phyloP scores from a whole-genome alignment of 2,113 vertebrate genomes.

The pig (Sus scrofa) region DNA sequence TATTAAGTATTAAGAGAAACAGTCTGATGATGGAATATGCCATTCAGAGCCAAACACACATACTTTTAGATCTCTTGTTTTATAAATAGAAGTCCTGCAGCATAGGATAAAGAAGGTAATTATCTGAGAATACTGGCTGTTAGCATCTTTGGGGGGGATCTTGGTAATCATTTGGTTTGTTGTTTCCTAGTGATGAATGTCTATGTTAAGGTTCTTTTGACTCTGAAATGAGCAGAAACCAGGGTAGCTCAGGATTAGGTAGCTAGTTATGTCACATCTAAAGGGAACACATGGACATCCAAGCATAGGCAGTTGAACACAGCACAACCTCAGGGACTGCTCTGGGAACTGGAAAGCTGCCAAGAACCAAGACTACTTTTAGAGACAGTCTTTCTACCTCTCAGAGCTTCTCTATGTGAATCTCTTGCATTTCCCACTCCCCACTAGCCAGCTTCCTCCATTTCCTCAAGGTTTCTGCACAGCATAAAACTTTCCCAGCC shows the following conservation, averaged over 20 bases:
- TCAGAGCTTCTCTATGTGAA: not conserved
- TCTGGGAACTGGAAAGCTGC: constrained; percentile 26
- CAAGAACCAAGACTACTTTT: not conserved
- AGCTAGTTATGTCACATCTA: not conserved
- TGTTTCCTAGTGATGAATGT: constrained; percentile 22
- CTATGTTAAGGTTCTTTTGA: constrained; percentile 14
- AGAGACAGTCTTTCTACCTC: not conserved
- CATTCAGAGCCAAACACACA: not conserved
- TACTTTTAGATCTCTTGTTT: constrained; percentile 9
- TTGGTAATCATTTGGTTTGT: constrained; percentile 37
- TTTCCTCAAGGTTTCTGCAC: not conserved
- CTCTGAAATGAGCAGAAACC: not conserved
- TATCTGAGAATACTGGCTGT: not conserved
- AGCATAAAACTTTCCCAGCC: not conserved
- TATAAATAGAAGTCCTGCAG: not conserved
- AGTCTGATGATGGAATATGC: not conserved
- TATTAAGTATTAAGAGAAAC: not conserved
- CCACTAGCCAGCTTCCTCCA: constrained; percentile 10
- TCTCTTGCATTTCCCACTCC: constrained; percentile 3
- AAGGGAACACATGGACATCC: not conserved
- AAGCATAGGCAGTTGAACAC: not conserved
- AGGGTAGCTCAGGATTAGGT: not conserved
- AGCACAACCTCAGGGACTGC: not conserved
- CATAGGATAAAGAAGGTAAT: not conserved
- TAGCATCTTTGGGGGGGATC: not conserved